Evolutionary conservation across 2,113 vertebrate species (phyloP).

Genomic region (Pseudonaja textilis): DNA sequence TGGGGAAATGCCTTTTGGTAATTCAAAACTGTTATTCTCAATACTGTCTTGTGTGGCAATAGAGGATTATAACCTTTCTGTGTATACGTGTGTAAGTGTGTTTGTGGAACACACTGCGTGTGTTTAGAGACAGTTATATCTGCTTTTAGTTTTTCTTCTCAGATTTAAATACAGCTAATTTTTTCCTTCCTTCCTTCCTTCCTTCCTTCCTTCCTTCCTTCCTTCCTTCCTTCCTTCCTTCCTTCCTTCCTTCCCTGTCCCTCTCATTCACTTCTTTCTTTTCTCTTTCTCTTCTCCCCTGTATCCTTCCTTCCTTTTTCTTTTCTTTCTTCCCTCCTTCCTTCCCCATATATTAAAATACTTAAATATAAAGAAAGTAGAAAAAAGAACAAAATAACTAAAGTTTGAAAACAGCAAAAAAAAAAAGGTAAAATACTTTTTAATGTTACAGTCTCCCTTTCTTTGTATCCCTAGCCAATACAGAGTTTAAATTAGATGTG

Average conservation of each 20-base stretch:
- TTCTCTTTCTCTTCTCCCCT: no score
- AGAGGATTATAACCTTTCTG: background rate
- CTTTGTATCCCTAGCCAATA: background rate
- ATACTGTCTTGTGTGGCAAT: background rate
- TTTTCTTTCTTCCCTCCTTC: no score
- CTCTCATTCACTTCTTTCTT: no score
- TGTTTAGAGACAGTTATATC: background rate
- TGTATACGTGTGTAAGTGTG: background rate
- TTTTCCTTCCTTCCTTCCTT: fast-evolving
- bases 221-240: fast-evolving
- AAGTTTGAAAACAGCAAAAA: background rate
- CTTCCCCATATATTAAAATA: background rate
- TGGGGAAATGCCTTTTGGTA: background rate
- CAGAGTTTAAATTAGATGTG: background rate
- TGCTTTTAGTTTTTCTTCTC: background rate
- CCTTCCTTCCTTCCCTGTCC: no score
- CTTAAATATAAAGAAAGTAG: background rate
- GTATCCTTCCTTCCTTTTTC: no score
- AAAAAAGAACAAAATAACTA: background rate
- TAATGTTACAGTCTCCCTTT: background rate
- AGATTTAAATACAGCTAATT: background rate
- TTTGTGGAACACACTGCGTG: background rate
- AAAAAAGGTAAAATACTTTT: background rate
- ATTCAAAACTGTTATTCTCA: background rate
- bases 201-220: no score